Evolutionary conservation across 2,113 vertebrate genomes (phyloP).

Genomic region (Daphoenositta chrysoptera): DNA sequence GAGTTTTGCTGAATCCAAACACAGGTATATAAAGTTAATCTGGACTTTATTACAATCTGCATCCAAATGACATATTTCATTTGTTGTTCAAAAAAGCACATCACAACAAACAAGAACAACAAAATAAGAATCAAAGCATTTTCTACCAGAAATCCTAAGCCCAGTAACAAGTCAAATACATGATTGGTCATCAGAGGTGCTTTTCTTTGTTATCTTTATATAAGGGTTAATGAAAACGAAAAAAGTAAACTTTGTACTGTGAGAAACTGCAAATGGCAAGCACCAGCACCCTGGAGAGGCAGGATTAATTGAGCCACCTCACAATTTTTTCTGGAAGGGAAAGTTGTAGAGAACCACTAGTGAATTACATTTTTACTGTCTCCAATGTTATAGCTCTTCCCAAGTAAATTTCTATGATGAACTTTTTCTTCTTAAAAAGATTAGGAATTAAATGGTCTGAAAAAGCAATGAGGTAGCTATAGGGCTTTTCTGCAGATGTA

Average conservation of each 20-base stretch:
- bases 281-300: not conserved
- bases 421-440: not conserved
- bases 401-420: not conserved
- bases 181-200: not conserved
- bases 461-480: not conserved
- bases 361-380: not conserved
- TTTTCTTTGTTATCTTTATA: not conserved
- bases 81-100: not conserved
- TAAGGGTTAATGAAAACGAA: not conserved
- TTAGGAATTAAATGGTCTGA: not conserved
- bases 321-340: not conserved
- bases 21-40: fast-evolving
- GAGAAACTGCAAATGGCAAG: not conserved
- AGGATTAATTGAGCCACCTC: not conserved
- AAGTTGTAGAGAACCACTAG: not conserved
- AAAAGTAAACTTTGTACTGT: not conserved
- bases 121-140: not conserved
- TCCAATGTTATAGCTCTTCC: not conserved
- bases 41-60: not conserved
- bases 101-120: not conserved
- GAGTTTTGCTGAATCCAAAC: not conserved
- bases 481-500: not conserved
- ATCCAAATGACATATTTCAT: not conserved
- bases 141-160: not conserved
- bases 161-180: not conserved